Evolutionary conservation across 2,797 vertebrate species (phyloP), one percentile per base, ranked within the genome.

Genomic region (Oceanodroma leucorhoa): DNA sequence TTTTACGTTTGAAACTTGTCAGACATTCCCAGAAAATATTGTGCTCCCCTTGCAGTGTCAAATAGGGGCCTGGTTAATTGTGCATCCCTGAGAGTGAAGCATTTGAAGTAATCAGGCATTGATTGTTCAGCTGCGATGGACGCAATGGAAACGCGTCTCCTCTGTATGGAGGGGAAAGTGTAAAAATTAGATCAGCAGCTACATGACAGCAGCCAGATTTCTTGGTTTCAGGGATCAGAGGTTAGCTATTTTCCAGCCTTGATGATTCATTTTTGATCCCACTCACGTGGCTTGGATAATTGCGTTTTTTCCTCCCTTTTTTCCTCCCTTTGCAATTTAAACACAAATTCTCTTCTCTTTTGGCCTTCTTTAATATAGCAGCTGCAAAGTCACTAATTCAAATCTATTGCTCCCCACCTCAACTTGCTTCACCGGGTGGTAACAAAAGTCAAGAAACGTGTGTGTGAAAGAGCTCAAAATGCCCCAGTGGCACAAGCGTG

Each of bases 111-210:
- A 96, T 94, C 89, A 87, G 69, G 41, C 75, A 53, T 51, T 91
- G 93, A 97, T 94, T 94, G 89, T 88, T 90, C 48, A 78, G 73
- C 73, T 77, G 72, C 3, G 17, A 82, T 67, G 78, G 87, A 54
- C 1, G 0, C 58, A 72, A 20, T 60, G 58, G 77, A 92, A 95
- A 87, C 0, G 0, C 12, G 0, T 84, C 58, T 65, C 24, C 18
- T 73, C 64, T 29, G 11, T 32, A 24, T 13, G n/a, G 43, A 87
- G 36, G 38, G 77, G 64, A 43, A 87, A 89, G 40, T 58, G 71
- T 75, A 71, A 89, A 90, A 96, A 96, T 77, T 75, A 95, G 64
- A 93, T 96, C 86, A 96, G 91, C 75, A 92, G 86, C 46, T 64
- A 73, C 40, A 67, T 3, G 27, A 32, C 53, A 92, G 90, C 67